phyloP scores from a whole-genome alignment of 2,888 invertebrate species.

The Eledona agricola region DNA sequence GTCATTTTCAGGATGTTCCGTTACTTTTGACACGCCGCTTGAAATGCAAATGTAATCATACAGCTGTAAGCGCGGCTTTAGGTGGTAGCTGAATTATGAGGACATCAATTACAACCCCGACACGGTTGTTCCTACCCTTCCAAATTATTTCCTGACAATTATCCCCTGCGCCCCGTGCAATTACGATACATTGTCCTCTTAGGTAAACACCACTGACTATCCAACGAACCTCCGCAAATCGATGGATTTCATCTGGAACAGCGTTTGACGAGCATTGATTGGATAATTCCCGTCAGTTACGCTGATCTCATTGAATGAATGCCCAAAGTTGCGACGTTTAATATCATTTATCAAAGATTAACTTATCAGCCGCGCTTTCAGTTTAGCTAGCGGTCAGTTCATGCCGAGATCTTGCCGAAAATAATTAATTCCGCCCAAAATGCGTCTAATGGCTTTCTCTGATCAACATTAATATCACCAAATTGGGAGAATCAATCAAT shows the following conservation, averaged over 20 bases:
- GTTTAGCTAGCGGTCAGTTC: constrained; percentile 8
- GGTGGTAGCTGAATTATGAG: constrained; percentile 46
- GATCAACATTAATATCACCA: constrained; percentile 39
- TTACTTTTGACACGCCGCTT: too few species aligned
- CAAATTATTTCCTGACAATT: constrained; percentile 50
- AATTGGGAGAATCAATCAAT: constrained; percentile 42
- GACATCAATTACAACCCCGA: constrained; percentile 47
- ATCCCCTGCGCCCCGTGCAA: constrained; percentile 39
- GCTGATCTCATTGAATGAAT: constrained; percentile 49
- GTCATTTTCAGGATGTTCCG: too few species aligned
- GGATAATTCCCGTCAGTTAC: constrained; percentile 48
- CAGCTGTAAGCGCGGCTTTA: constrained; percentile 44
- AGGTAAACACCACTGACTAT: constrained; percentile 28
- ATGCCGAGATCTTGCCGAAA: constrained; percentile 7
- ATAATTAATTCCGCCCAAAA: constrained; percentile 19
- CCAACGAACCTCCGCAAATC: constrained; percentile 32
- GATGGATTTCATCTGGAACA: constrained; percentile 39
- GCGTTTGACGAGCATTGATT: constrained; percentile 50
- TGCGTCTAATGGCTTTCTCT: constrained; percentile 32
- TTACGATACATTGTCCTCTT: constrained; percentile 39
- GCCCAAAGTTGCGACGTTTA: constrained; percentile 40
- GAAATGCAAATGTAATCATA: constrained; percentile 55
- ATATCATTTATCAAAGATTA: constrained; percentile 38
- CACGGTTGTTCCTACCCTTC: constrained; percentile 41
- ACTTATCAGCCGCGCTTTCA: constrained; percentile 20